Evolutionary conservation across 2,888 invertebrate species (phyloP).

Genomic region (Rhabditophanes sp.): DNA sequence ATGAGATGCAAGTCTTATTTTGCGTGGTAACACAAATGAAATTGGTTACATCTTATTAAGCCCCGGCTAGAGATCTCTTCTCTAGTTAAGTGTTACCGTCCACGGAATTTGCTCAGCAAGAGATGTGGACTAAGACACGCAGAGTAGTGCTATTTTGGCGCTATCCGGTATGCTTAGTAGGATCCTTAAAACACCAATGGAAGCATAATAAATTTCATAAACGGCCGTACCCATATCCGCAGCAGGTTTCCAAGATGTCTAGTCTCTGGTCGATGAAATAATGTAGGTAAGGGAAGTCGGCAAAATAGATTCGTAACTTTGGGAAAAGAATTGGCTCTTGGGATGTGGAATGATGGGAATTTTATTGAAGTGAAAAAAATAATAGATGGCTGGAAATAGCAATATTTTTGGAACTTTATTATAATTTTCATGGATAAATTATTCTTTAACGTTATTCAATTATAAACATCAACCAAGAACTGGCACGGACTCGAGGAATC

Average conservation of each 20-base stretch:
- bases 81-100: conserved; percentile 40
- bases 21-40: conserved; percentile 45
- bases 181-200: conserved; percentile 48
- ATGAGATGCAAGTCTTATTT: conserved; percentile 4
- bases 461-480: conserved; percentile 54
- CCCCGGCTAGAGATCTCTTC: conserved; percentile 48
- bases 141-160: conserved; percentile 47
- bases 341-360: conserved; percentile 55
- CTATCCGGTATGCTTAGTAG: conserved; percentile 37
- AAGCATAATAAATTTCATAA: conserved; percentile 45
- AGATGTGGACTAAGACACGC: conserved; percentile 46
- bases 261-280: conserved; percentile 40
- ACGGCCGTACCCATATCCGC: conserved; percentile 59
- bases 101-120: conserved; percentile 47
- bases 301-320: conserved; percentile 50
- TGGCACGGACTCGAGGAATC: conserved; percentile 56
- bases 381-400: neutral
- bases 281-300: conserved; percentile 39
- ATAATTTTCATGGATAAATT: too few species aligned
- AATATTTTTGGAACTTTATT: neutral
- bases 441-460: too few species aligned
- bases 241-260: conserved; percentile 61
- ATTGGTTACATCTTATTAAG: conserved; percentile 44
- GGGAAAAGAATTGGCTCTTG: conserved; percentile 62
- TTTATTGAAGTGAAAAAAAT: conserved; percentile 46